phyloP scores from a whole-genome alignment of 2,113 vertebrate species.

The Corythoichthys haematopterus region DNA sequence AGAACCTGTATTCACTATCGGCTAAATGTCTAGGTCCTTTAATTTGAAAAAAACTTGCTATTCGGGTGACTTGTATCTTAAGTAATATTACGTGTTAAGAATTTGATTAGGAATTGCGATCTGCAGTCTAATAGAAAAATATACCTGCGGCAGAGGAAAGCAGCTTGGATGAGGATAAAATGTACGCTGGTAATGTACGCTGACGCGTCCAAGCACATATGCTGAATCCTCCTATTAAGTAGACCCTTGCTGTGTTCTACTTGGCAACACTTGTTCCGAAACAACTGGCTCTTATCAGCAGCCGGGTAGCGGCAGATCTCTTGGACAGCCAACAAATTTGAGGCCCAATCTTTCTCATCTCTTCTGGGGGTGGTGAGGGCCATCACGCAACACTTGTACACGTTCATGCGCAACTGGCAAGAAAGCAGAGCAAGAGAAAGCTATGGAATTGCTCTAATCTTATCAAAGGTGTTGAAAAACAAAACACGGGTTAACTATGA shows the following conservation, averaged over 20 bases:
- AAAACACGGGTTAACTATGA: constrained; percentile 63
- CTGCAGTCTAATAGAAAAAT: neutral
- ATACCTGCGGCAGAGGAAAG: neutral
- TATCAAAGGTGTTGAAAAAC: constrained; percentile 67
- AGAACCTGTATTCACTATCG: too few relatives aligned
- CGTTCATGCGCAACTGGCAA: constrained; percentile 40
- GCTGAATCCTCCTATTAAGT: neutral
- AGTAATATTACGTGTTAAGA: too few relatives aligned
- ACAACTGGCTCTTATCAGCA: constrained; percentile 61
- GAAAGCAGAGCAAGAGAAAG: constrained; percentile 16
- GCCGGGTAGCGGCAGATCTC: constrained; percentile 50
- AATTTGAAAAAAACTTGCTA: too few relatives aligned
- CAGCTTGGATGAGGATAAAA: neutral
- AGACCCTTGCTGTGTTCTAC: constrained; percentile 31
- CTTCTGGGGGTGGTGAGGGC: constrained; percentile 46
- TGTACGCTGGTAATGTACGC: neutral
- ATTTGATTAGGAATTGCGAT: neutral
- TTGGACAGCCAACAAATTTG: constrained; percentile 58
- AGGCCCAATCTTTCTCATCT: constrained; percentile 55
- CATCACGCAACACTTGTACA: constrained; percentile 42
- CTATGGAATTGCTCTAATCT: constrained; percentile 49
- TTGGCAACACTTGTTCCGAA: constrained; percentile 31
- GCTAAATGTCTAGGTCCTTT: too few relatives aligned
- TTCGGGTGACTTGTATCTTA: too few relatives aligned
- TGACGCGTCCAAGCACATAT: neutral